phyloP scores from a whole-genome alignment of 2,888 invertebrate genomes.

The Phaonia tiefii region DNA sequence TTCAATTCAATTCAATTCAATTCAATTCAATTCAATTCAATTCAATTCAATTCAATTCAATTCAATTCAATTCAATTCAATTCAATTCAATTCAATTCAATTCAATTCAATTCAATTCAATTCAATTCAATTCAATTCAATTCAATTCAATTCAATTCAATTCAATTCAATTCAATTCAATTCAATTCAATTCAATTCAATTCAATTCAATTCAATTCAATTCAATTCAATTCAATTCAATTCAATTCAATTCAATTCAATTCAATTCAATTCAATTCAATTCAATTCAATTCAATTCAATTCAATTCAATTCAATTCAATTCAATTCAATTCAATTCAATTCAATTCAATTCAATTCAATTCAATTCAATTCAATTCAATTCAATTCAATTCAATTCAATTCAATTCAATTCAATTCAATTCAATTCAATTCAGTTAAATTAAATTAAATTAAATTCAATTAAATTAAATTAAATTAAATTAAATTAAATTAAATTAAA shows the following conservation, averaged over 20 bases:
- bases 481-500: neutral
- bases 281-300: constrained; percentile 7
- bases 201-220: no score
- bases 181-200: constrained; percentile 9
- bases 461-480: neutral
- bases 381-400: neutral
- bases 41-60: constrained; percentile 8
- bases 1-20: no score
- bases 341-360: neutral
- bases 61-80: constrained; percentile 9
- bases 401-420: neutral
- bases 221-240: constrained; percentile 8
- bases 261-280: constrained; percentile 3
- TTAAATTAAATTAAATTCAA: no score
- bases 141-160: constrained; percentile 10
- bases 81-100: no score
- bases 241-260: neutral
- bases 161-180: neutral
- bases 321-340: neutral
- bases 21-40: neutral
- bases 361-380: neutral
- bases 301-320: neutral
- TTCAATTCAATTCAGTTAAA: constrained; percentile 1
- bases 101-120: neutral
- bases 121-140: neutral